Evolutionary conservation across 2,888 invertebrate species (phyloP).

Genomic region (Cryptus viduatorius): DNA sequence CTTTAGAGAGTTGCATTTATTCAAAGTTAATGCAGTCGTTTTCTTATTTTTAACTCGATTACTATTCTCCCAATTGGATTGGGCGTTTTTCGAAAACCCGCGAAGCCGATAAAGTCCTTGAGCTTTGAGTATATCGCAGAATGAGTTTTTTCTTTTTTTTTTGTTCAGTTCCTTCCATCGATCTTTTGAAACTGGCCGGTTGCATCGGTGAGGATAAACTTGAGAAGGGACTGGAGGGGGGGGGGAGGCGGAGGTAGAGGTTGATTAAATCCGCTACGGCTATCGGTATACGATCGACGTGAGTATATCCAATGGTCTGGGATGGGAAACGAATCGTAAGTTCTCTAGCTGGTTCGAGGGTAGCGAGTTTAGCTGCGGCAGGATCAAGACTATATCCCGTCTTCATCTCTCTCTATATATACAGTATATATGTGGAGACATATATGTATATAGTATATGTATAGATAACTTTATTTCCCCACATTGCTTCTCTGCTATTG

Average conservation of each 20-base stretch:
- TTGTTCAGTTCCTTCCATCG: constrained; percentile 30
- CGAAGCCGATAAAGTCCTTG: constrained; percentile 41
- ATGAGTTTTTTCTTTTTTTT: constrained; percentile 44
- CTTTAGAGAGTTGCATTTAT: constrained; percentile 1
- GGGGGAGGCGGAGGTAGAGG: constrained; percentile 11
- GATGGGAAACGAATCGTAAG: constrained; percentile 48
- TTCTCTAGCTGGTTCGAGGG: constrained; percentile 42
- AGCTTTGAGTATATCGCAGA: constrained; percentile 8
- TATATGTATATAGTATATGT: not conserved
- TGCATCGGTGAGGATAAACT: constrained; percentile 44
- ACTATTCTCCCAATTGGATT: constrained; percentile 33
- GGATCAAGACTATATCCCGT: constrained; percentile 2
- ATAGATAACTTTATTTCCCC: constrained; percentile 21
- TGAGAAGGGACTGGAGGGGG: not conserved
- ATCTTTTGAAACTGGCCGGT: constrained; percentile 15
- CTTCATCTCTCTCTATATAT: constrained; percentile 2
- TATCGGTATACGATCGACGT: constrained; percentile 50
- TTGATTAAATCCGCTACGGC: constrained; percentile 51
- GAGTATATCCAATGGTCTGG: constrained; percentile 24
- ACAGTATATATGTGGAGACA: constrained; percentile 18
- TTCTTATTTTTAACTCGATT: constrained; percentile 4
- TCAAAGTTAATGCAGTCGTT: constrained; percentile 16
- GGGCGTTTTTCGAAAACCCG: not conserved
- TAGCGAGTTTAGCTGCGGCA: constrained; percentile 22
- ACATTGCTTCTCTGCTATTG: constrained; percentile 18